Base-by-base conservation (phyloP, 2,113 vertebrate genomes). In the Pogona vitticeps region DNA sequence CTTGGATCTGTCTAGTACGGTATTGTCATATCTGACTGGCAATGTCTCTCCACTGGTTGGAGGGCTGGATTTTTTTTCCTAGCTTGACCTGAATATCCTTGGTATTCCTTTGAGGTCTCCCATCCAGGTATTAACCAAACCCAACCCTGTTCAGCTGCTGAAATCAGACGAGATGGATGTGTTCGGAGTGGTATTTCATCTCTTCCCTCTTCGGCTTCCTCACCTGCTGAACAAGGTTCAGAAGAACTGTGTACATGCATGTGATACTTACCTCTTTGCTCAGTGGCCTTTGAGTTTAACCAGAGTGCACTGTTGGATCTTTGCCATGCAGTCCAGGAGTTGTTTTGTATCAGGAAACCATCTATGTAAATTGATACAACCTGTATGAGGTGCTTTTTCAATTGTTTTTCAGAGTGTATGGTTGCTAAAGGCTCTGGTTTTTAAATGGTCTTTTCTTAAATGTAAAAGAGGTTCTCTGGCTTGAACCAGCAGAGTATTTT, bases 391-490 rank as follows among this genome's bases (percentile, higher is more conserved):
- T 86, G 38, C 23, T 86, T 88, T 79, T 36, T 71, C 67, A 20
- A 67, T 46, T 23, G 31, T 58, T 63, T 85, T 80, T 61, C 76
- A 79, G n/a, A 73, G 31, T 82, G 59, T 81, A 10, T 10, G 23
- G 63, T 76, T 68, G 20, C 88, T 72, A 40, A 80, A 76, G n/a
- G 88, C 90, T 81, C 81, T 72, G 71, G 40, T 89, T 88, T 92
- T 90, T 90, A 89, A 87, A 28, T 76, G 56, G 70, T 83, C 73
- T 59, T 73, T 91, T 86, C 80, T 67, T 28, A 85, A 84, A 89
- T 81, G 85, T 73, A 40, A 80, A 86, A 40, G 56, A 83, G 90
- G 68, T 68, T 90, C 76, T 86, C 67, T 23, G 18, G 83, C 75
- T 81, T 6, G 76, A 85, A 71, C 82, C 84, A 85, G 84, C 87